A percentile compares a stretch with the other conserved stretches of the same genome.
Evolutionary conservation across 2,888 invertebrate genomes (phyloP).

Genomic region (Limnephilus lunatus): DNA sequence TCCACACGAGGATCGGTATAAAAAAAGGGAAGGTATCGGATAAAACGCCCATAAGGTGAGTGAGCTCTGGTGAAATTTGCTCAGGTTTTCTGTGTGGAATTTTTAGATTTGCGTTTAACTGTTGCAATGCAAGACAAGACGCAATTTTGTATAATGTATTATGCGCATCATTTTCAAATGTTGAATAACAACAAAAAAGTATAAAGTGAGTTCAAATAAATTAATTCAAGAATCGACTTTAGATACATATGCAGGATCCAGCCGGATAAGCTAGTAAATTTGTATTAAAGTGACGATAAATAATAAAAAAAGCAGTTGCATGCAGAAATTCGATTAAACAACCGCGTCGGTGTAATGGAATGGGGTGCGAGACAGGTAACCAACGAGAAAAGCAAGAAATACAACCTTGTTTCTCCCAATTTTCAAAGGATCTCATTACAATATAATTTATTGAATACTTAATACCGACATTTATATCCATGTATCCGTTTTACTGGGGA

Average conservation of each 20-base stretch:
- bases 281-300: neutral
- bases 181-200: no score
- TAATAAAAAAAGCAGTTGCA: neutral
- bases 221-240: neutral
- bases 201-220: neutral
- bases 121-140: no score
- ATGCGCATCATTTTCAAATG: no score
- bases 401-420: neutral
- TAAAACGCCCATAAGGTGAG: no score
- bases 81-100: neutral
- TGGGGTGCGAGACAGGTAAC: neutral
- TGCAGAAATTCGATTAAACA: neutral
- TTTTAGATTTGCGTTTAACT: neutral
- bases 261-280: neutral
- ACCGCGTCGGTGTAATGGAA: neutral
- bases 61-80: neutral
- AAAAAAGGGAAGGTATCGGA: no score
- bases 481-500: conserved; percentile 12
- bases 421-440: neutral
- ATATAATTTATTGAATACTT: neutral
- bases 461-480: neutral
- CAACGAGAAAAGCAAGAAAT: neutral
- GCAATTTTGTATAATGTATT: no score
- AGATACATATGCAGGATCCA: neutral
- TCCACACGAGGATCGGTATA: no score